Evolutionary conservation across 2,797 vertebrate genomes (phyloP).

Genomic region (Emydoidea blandingii): DNA sequence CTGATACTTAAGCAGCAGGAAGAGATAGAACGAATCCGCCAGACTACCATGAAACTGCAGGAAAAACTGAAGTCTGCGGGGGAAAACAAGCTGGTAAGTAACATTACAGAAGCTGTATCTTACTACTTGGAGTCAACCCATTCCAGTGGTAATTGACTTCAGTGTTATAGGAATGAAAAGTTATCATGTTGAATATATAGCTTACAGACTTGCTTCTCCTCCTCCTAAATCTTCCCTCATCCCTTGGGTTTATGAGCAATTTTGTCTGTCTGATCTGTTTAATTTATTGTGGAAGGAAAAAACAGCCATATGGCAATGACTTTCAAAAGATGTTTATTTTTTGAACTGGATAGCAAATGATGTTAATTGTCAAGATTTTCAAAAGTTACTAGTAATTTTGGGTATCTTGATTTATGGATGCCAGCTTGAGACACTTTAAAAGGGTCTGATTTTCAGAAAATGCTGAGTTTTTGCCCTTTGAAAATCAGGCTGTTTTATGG

Average conservation of each 20-base stretch:
- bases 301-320: neutral
- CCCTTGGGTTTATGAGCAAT: neutral
- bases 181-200: neutral
- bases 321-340: neutral
- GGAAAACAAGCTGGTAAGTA: constrained; percentile 87
- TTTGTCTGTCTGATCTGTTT: neutral
- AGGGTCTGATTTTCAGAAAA: neutral
- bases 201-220: neutral
- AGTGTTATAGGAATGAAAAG: neutral
- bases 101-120: neutral
- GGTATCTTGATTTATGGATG: neutral
- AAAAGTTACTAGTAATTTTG: neutral
- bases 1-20: constrained; percentile 96
- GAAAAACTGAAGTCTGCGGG: constrained; percentile 93
- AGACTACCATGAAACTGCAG: constrained; percentile 92
- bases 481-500: neutral
- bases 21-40: constrained; percentile 95
- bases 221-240: neutral
- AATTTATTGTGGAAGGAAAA: neutral
- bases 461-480: neutral
- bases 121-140: fast-evolving
- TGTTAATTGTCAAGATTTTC: neutral
- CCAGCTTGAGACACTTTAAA: neutral
- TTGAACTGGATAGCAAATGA: neutral
- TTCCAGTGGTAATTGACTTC: neutral